phyloP scores from a whole-genome alignment of 2,888 invertebrate species.

The Tribolium freemani region DNA sequence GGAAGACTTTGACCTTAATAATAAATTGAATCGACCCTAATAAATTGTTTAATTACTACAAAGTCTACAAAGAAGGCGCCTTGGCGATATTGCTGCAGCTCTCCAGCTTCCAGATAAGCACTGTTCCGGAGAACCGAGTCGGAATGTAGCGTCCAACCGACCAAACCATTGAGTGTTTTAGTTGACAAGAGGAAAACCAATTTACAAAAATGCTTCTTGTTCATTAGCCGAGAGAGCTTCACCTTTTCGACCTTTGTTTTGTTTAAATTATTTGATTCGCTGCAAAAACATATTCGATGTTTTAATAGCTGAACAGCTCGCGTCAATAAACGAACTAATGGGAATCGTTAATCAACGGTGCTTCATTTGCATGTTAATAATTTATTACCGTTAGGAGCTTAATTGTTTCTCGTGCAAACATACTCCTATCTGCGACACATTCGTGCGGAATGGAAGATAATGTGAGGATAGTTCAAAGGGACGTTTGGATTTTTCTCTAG shows the following conservation, averaged over 20 bases:
- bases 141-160: not conserved
- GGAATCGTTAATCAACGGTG: slow-evolving; percentile 25
- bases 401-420: slow-evolving; percentile 4
- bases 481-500: slow-evolving; percentile 23
- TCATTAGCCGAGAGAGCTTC: not conserved
- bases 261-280: not conserved
- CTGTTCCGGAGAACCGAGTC: slow-evolving; percentile 1
- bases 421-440: too few species aligned
- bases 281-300: not conserved
- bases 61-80: slow-evolving; percentile 3
- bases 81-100: not conserved
- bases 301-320: slow-evolving; percentile 4
- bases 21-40: not conserved
- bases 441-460: too few species aligned
- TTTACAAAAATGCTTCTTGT: slow-evolving; percentile 22
- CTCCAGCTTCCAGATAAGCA: slow-evolving; percentile 6
- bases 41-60: slow-evolving; percentile 3
- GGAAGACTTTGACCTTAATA: not conserved
- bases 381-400: slow-evolving; percentile 1
- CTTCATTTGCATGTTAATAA: slow-evolving; percentile 25
- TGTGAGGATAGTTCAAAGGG: not conserved
- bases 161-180: slow-evolving; percentile 15
- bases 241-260: not conserved
- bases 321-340: slow-evolving; percentile 9
- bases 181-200: slow-evolving; percentile 7